A percentile compares a stretch with the other conserved stretches of the same genome.
phyloP scores from a whole-genome alignment of 2,888 invertebrate genomes.

The Melitaea athalia region DNA sequence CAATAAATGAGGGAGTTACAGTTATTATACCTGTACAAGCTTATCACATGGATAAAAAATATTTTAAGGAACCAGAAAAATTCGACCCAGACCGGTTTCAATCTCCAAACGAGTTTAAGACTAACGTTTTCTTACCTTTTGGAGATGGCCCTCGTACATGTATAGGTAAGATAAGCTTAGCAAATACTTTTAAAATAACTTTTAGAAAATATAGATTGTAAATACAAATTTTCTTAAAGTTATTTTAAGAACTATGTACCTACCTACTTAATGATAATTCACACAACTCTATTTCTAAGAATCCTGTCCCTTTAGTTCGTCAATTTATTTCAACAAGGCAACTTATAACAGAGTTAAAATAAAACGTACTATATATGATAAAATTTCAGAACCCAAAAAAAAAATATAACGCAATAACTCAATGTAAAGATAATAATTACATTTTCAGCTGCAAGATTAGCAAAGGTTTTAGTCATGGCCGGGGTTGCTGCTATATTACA shows the following conservation, averaged over 20 bases:
- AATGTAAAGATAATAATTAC: background rate
- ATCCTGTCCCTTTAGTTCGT: too few species aligned
- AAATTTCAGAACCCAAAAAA: background rate
- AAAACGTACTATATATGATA: background rate
- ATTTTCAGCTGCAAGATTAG: slow-evolving; percentile 65
- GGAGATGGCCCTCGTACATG: slow-evolving; percentile 72
- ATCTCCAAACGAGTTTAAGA: slow-evolving; percentile 54
- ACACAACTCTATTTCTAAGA: too few species aligned
- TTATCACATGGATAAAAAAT: slow-evolving; percentile 65
- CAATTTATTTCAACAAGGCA: too few species aligned
- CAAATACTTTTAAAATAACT: background rate
- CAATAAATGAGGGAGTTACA: slow-evolving; percentile 62
- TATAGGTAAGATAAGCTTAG: slow-evolving; percentile 57
- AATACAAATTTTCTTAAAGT: too few species aligned
- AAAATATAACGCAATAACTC: too few species aligned
- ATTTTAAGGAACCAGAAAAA: slow-evolving; percentile 62
- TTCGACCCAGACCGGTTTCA: slow-evolving; percentile 69
- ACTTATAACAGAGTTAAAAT: background rate
- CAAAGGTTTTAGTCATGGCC: slow-evolving; percentile 72
- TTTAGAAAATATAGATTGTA: too few species aligned
- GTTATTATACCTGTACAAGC: slow-evolving; percentile 68
- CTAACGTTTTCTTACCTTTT: slow-evolving; percentile 66
- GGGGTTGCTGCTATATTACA: slow-evolving; percentile 54
- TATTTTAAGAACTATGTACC: too few species aligned
- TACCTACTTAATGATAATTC: too few species aligned